Evolutionary conservation across 2,888 invertebrate genomes (phyloP), one percentile per base, ranked within the genome.

Genomic region (Nasonovia ribisnigri): DNA sequence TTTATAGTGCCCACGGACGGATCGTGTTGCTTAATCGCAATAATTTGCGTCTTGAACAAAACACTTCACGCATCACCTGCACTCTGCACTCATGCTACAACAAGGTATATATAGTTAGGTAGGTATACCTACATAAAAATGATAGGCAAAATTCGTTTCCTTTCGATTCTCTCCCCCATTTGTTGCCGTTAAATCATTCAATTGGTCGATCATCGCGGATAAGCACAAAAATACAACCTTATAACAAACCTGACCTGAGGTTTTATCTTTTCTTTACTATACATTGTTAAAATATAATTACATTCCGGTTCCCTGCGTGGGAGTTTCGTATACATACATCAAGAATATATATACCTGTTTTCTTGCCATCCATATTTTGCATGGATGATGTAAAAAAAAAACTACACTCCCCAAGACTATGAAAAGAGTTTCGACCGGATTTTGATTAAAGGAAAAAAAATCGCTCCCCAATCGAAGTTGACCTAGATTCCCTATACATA

Each of bases 301-400:
- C 93, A 90, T 93, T 90, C 93, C 93, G 84, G 93, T 93, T 90
- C 84, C 42, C 67, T 90, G 93, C 93, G 93, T 93, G 93, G 93
- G 90, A 90, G 93, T 90, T 57, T 90, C n/a, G 87, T 84, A 77
- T 77, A 36, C 36, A 77, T 77, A 77, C 36, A 20, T 77, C 36
- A 36, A 77, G 36, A 77, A 77, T 77, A 77, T 67, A 90, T 54
- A 54, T 54, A 57, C 90, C 90, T 90, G 90, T 90, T 84, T 24
- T 57, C 26, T 43, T 84, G 36, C 20, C 57, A 51, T 93, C 26
- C 89, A 29, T 88, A 90, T 93, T 93, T 90, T 86, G 93, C 93
- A 67, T 51, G 90, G 67, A 60, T 24, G 11, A n/a, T 16, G 26
- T 57, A 54, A 54, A 57, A 77, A 8, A 29, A 87, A n/a, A 87